These are phyloP conservation scores for Cheumatopsyche charites DNA, from an alignment of 1,140 invertebrate genomes.

Conservation along the genomic window DNA sequence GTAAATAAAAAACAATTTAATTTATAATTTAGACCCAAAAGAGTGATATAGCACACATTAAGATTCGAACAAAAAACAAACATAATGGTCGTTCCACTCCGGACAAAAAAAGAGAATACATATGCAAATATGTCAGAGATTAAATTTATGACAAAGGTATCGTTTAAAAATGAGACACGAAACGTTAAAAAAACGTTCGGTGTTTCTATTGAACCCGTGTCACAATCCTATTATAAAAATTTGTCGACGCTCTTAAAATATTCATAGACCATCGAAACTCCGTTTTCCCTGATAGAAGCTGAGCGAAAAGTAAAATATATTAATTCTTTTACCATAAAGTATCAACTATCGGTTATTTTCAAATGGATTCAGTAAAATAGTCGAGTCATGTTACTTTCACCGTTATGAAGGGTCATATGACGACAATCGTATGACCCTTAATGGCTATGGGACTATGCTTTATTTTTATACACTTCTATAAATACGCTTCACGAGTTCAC, in stretches of 20 bases:
- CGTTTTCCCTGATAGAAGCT: not conserved
- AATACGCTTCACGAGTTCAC: too few species aligned
- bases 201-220: conserved; percentile 15
- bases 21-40: too few species aligned
- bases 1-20: too few species aligned
- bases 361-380: not conserved
- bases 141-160: conserved; percentile 7
- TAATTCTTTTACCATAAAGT: not conserved
- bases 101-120: not conserved
- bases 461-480: too few species aligned
- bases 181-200: not conserved
- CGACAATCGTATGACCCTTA: conserved; percentile 18
- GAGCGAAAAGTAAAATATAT: not conserved
- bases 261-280: too few species aligned
- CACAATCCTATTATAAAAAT: conserved; percentile 6
- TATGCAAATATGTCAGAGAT: conserved; percentile 1
- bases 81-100: too few species aligned
- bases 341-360: not conserved
- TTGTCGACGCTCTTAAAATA: not conserved
- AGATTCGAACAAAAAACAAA: too few species aligned
- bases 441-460: conserved; percentile 1
- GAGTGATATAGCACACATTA: too few species aligned
- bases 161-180: not conserved
- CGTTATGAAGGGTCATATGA: conserved; percentile 8
- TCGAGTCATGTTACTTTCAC: conserved; percentile 15